Evolutionary conservation across 2,888 invertebrate species (phyloP).

Genomic region (Elysia crispata): DNA sequence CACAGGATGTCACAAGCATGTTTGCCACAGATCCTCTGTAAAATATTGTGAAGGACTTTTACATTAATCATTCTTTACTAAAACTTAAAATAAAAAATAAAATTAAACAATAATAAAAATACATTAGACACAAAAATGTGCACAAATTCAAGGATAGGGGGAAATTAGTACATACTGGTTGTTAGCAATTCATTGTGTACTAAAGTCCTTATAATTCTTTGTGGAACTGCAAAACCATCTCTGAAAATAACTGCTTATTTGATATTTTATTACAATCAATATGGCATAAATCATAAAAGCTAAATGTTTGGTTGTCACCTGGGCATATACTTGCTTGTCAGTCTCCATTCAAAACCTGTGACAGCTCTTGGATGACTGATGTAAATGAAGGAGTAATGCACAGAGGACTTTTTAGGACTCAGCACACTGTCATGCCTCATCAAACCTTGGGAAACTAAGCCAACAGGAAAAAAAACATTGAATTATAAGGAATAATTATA

Average conservation of each 20-base stretch:
- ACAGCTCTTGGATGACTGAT: constrained; percentile 94
- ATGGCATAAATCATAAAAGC: background rate
- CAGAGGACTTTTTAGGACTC: constrained; percentile 80
- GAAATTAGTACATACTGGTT: too few relatives aligned
- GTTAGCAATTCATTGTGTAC: too few relatives aligned
- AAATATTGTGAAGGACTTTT: background rate
- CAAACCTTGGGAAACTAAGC: constrained; percentile 56
- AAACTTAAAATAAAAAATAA: too few relatives aligned
- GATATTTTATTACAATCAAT: too few relatives aligned
- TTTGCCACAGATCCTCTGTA: constrained; percentile 95
- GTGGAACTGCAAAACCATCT: too few relatives aligned
- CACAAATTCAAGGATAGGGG: too few relatives aligned
- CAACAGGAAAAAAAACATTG: background rate
- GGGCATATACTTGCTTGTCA: constrained; percentile 99
- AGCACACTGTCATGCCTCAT: constrained; percentile 67
- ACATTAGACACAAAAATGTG: too few relatives aligned
- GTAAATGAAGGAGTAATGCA: constrained; percentile 87
- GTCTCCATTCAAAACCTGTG: constrained; percentile 98
- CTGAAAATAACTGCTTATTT: too few relatives aligned
- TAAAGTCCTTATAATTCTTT: too few relatives aligned
- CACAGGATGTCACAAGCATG: constrained; percentile 97
- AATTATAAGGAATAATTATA: too few relatives aligned
- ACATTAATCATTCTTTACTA: too few relatives aligned
- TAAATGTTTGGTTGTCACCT: constrained; percentile 81
- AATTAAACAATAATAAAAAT: too few relatives aligned